phyloP scores from a whole-genome alignment of 2,797 vertebrate species.

The Bovichtus variegatus region DNA sequence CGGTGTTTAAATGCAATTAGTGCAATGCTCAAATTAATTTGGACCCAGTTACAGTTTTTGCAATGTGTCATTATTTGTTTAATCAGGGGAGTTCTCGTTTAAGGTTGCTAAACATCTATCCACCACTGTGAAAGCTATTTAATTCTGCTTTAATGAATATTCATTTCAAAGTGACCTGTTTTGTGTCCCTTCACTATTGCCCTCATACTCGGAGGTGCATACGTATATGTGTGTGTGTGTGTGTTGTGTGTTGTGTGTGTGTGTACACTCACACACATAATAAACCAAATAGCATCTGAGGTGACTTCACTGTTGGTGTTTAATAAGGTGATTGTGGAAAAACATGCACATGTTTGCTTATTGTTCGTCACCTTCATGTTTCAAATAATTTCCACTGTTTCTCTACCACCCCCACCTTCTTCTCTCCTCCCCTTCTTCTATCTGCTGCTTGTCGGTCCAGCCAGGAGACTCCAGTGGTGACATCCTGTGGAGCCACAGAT shows the following conservation, averaged over 20 bases:
- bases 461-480: conserved; percentile 75
- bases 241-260: no score
- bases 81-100: conserved; percentile 82
- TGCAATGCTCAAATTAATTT: conserved; percentile 83
- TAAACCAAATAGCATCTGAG: conserved; percentile 29
- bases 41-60: conserved; percentile 81
- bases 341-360: conserved; percentile 43
- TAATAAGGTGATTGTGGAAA: conserved; percentile 51
- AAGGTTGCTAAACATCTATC: conserved; percentile 78
- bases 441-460: conserved; percentile 59
- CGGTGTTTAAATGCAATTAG: conserved; percentile 86
- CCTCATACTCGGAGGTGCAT: conserved; percentile 13
- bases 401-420: conserved; percentile 29
- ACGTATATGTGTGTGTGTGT: background rate
- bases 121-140: conserved; percentile 64
- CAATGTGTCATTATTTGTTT: conserved; percentile 85
- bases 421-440: conserved; percentile 19
- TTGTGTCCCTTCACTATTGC: conserved; percentile 36
- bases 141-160: conserved; percentile 73
- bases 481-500: conserved; percentile 77
- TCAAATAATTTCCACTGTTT: conserved; percentile 63
- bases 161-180: conserved; percentile 77
- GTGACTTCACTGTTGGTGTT: conserved; percentile 8
- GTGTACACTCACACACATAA: background rate
- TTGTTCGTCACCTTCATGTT: conserved; percentile 53